Conservation (phyloP, 2,113 vertebrate genomes). For the Ciconia maguari region DNA sequence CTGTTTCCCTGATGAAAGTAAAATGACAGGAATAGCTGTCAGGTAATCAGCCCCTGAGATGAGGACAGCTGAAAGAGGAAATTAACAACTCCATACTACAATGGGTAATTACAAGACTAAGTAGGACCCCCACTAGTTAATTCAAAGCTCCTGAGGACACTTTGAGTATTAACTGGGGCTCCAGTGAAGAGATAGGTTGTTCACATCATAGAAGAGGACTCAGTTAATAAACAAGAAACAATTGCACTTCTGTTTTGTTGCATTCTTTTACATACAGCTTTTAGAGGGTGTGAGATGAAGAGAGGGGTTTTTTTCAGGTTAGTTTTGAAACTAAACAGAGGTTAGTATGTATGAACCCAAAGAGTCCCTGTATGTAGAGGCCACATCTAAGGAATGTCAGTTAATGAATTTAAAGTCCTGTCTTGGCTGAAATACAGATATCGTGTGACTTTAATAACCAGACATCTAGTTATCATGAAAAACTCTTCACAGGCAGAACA, state of each 20-base stretch:
- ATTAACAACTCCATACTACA: background rate
- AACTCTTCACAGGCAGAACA: background rate
- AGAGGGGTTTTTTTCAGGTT: background rate
- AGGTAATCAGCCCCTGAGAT: background rate
- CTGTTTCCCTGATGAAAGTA: background rate
- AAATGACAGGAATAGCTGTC: background rate
- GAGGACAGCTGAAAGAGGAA: background rate
- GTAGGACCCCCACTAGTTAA: background rate
- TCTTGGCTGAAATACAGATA: background rate
- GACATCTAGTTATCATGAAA: background rate
- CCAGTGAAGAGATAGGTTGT: background rate
- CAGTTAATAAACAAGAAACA: background rate
- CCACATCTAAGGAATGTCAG: background rate
- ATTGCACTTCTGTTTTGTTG: background rate
- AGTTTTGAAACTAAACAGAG: background rate
- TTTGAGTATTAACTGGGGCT: background rate
- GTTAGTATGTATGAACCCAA: background rate
- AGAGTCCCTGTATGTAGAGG: background rate
- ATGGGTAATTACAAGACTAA: background rate
- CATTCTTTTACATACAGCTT: background rate
- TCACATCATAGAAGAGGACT: background rate
- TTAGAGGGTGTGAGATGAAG: background rate
- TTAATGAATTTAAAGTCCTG: background rate
- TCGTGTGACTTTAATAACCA: background rate
- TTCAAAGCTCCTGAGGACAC: background rate